Conservation (phyloP, 2,113 vertebrate species). For the Amia ocellicauda region DNA sequence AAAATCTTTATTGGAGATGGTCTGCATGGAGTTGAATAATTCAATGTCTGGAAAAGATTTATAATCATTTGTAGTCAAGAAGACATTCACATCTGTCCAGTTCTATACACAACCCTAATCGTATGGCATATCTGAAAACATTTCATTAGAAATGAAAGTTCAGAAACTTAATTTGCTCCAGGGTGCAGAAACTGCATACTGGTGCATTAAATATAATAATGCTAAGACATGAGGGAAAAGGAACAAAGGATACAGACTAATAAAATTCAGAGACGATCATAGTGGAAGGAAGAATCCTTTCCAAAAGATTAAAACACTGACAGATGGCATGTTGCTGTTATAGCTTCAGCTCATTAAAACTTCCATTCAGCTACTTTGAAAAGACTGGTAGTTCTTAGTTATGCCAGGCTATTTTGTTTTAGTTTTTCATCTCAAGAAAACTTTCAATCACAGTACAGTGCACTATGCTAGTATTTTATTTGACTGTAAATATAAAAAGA, state of each 20-base stretch:
- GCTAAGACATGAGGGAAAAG: conserved; percentile 9
- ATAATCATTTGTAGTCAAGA: too few relatives aligned
- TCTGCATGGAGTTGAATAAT: too few relatives aligned
- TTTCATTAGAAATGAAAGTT: conserved; percentile 8
- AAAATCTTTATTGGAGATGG: too few relatives aligned
- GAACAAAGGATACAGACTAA: conserved; percentile 15
- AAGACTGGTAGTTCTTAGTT: conserved; percentile 30
- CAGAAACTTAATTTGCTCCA: conserved; percentile 4
- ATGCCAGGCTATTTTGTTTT: conserved; percentile 18
- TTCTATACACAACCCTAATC: neutral
- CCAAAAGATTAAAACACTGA: conserved; percentile 39
- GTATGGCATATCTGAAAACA: conserved; percentile 1
- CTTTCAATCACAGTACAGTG: conserved; percentile 28
- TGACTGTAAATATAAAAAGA: conserved; percentile 10
- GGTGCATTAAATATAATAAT: conserved; percentile 40
- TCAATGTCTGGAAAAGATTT: too few relatives aligned
- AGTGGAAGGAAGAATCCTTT: conserved; percentile 27
- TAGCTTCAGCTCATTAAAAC: conserved; percentile 52
- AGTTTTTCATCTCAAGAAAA: neutral
- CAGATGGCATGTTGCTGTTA: conserved; percentile 34
- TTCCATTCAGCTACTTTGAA: conserved; percentile 20
- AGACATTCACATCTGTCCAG: too few relatives aligned
- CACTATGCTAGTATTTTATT: conserved; percentile 17
- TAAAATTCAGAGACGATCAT: conserved; percentile 6
- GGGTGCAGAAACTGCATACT: conserved; percentile 15